Conservation (phyloP, 2,113 vertebrate genomes). For the Dascyllus trimaculatus region DNA sequence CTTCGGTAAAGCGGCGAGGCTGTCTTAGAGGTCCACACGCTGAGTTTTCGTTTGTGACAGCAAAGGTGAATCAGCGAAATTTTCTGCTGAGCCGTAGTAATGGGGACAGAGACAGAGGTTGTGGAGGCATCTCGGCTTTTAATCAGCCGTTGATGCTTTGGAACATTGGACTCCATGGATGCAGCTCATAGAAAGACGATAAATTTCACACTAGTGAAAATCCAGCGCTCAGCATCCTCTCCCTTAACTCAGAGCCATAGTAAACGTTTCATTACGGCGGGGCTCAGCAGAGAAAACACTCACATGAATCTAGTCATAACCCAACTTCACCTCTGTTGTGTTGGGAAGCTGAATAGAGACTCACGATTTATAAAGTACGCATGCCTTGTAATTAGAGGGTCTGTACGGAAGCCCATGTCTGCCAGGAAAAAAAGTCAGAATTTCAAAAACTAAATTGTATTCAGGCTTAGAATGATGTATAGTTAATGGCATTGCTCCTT, state of each 20-base stretch:
- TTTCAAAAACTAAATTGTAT: too few relatives aligned
- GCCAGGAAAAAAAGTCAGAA: too few relatives aligned
- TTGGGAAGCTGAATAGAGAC: too few relatives aligned
- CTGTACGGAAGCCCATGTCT: too few relatives aligned
- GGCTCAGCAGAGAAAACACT: background rate
- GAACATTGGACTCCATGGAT: constrained; percentile 27
- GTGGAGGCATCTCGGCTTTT: constrained; percentile 29
- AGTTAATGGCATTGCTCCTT: too few relatives aligned
- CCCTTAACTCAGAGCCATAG: background rate
- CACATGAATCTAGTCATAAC: too few relatives aligned
- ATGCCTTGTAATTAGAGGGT: too few relatives aligned
- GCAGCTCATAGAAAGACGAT: constrained; percentile 22
- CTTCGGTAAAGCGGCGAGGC: constrained; percentile 12
- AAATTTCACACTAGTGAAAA: constrained; percentile 16
- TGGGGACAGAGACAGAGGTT: constrained; percentile 25
- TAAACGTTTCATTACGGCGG: background rate
- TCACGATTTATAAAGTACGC: too few relatives aligned
- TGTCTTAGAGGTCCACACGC: constrained; percentile 9
- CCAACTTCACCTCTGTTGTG: too few relatives aligned
- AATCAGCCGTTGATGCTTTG: constrained; percentile 47
- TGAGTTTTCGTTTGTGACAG: constrained; percentile 55
- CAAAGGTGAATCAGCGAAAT: constrained; percentile 64
- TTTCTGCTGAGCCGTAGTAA: constrained; percentile 59
- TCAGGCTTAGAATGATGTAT: too few relatives aligned
- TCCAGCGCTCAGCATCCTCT: background rate